Conservation (phyloP, 2,888 invertebrate species). For the Phalera bucephala region DNA sequence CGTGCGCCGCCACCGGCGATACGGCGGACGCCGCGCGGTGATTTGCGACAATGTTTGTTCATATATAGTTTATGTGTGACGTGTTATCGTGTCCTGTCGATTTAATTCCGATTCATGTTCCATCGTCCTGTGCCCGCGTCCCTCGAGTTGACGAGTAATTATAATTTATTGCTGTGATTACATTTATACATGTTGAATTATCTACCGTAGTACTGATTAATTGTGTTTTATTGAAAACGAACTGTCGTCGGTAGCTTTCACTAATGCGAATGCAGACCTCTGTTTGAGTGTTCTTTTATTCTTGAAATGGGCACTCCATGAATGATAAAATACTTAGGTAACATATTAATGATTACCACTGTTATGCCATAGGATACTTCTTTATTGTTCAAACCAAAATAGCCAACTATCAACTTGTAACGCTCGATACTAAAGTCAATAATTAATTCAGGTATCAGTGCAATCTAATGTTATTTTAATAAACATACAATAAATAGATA, state of each 20-base stretch:
- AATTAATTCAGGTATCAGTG: constrained; percentile 24
- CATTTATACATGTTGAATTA: constrained; percentile 70
- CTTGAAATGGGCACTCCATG: constrained; percentile 20
- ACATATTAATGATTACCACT: constrained; percentile 2
- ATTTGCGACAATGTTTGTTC: constrained; percentile 60
- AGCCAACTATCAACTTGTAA: constrained; percentile 13
- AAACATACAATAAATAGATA: constrained; percentile 25
- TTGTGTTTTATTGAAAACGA: constrained; percentile 8
- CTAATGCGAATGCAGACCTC: constrained; percentile 15
- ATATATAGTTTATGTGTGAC: constrained; percentile 68
- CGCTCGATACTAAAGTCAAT: constrained; percentile 22
- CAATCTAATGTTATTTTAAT: constrained; percentile 30
- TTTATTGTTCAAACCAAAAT: constrained; percentile 23
- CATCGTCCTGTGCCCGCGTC: constrained; percentile 63
- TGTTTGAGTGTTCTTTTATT: constrained; percentile 16
- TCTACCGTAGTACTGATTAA: constrained; percentile 22
- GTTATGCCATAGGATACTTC: constrained; percentile 14
- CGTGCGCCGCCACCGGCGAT: constrained; percentile 37
- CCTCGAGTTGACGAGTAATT: constrained; percentile 59
- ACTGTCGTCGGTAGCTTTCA: constrained; percentile 22
- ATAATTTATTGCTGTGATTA: constrained; percentile 81
- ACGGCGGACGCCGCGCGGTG: constrained; percentile 38
- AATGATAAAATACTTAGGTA: constrained; percentile 3
- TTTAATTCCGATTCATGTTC: constrained; percentile 65
- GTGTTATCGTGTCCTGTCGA: constrained; percentile 69